Evolutionary conservation across 2,797 vertebrate species (phyloP).

Genomic region (Uromys caudimaculatus): DNA sequence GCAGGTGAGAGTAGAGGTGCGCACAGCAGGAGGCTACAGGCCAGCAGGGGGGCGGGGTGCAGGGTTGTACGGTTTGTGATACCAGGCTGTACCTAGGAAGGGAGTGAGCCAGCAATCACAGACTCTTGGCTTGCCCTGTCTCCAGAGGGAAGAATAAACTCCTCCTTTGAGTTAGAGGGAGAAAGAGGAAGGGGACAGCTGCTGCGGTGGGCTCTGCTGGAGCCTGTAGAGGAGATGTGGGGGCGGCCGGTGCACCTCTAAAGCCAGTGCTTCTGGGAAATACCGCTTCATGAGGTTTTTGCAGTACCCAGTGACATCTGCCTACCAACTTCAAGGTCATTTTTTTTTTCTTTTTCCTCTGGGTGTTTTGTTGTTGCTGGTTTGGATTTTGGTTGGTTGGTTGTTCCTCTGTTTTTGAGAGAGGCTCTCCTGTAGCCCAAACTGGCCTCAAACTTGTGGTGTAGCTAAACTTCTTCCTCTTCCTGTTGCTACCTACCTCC

Average conservation of each 20-base stretch:
- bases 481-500: background rate
- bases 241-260: accelerated
- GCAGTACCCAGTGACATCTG: background rate
- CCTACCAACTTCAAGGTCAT: background rate
- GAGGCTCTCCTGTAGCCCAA: background rate
- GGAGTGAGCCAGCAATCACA: background rate
- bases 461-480: background rate
- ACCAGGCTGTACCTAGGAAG: background rate
- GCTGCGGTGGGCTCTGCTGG: no score
- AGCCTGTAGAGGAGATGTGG: background rate
- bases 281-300: background rate
- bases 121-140: background rate
- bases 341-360: background rate
- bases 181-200: background rate
- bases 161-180: background rate
- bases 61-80: background rate
- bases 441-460: background rate
- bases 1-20: background rate
- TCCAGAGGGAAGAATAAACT: background rate
- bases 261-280: background rate
- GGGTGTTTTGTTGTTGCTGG: background rate
- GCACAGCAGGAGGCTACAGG: background rate
- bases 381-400: background rate
- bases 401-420: background rate
- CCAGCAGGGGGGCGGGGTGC: background rate